Conservation (phyloP, 2,113 vertebrate genomes). For the Halcyon senegalensis region DNA sequence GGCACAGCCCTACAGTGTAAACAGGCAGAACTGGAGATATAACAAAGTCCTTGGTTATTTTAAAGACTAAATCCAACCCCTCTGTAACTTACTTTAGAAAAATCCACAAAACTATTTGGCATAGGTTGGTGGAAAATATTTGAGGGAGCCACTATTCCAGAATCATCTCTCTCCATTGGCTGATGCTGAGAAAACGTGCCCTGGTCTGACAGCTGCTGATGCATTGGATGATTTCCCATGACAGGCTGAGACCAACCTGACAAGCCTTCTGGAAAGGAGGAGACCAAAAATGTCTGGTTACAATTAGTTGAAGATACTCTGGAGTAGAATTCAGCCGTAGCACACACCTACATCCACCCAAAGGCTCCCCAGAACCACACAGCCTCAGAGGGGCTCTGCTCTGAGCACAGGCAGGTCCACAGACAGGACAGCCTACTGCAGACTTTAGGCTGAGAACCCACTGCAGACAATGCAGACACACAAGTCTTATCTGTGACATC, state of each 20-base stretch:
- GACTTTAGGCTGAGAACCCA: not conserved
- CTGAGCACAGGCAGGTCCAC: not conserved
- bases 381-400: not conserved
- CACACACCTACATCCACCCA: not conserved
- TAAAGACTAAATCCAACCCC: not conserved
- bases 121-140: slow-evolving; percentile 97
- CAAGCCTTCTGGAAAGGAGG: slow-evolving; percentile 86
- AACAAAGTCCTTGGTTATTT: not conserved
- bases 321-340: not conserved
- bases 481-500: not conserved
- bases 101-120: slow-evolving; percentile 96
- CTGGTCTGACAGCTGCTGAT: slow-evolving; percentile 92
- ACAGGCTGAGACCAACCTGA: slow-evolving; percentile 98
- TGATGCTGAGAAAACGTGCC: slow-evolving; percentile 97
- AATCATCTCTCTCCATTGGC: slow-evolving; percentile 97
- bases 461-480: not conserved
- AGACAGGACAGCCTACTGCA: not conserved
- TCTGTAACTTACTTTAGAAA: slow-evolving; percentile 87
- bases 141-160: slow-evolving; percentile 94
- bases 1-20: not conserved
- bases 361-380: not conserved
- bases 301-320: not conserved
- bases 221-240: slow-evolving; percentile 93
- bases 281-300: not conserved
- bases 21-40: not conserved